phyloP scores from a whole-genome alignment of 2,113 vertebrate genomes.

The Lagenorhynchus albirostris region DNA sequence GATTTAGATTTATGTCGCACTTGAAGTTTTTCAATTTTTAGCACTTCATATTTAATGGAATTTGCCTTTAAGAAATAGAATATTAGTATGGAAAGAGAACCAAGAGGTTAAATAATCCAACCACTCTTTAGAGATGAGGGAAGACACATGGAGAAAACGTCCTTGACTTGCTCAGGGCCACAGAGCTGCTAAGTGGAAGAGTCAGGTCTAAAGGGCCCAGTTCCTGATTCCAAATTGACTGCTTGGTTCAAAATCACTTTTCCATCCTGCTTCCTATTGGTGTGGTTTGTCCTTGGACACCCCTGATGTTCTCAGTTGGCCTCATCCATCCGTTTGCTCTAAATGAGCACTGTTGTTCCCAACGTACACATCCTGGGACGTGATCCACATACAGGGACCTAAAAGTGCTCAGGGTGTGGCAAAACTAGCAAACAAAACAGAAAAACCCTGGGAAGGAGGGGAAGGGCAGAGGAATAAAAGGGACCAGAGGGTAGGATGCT shows the following conservation, averaged over 20 bases:
- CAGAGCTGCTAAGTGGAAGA: background rate
- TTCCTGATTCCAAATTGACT: background rate
- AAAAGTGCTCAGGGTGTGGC: background rate
- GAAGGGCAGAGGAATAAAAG: background rate
- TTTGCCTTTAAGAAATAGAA: constrained; percentile 28
- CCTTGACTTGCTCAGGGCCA: background rate
- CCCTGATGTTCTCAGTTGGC: background rate
- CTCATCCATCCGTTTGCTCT: background rate
- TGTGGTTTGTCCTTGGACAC: background rate
- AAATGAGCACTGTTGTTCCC: background rate
- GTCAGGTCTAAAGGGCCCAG: background rate
- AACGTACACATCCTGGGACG: background rate
- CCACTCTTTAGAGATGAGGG: background rate
- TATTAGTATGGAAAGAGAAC: background rate
- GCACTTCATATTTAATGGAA: background rate
- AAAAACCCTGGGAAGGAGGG: background rate
- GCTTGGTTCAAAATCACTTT: background rate
- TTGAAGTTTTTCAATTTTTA: background rate
- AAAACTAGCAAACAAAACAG: background rate
- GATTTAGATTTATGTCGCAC: background rate
- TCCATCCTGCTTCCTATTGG: background rate
- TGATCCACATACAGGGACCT: background rate
- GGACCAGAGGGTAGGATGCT: background rate
- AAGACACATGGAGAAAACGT: background rate
- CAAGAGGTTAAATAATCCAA: background rate